A percentile compares a stretch with the other conserved stretches of the same genome.
These are phyloP conservation scores for Dendroctonus valens DNA, from an alignment of 1,140 invertebrate genomes.

Conservation along the genomic window DNA sequence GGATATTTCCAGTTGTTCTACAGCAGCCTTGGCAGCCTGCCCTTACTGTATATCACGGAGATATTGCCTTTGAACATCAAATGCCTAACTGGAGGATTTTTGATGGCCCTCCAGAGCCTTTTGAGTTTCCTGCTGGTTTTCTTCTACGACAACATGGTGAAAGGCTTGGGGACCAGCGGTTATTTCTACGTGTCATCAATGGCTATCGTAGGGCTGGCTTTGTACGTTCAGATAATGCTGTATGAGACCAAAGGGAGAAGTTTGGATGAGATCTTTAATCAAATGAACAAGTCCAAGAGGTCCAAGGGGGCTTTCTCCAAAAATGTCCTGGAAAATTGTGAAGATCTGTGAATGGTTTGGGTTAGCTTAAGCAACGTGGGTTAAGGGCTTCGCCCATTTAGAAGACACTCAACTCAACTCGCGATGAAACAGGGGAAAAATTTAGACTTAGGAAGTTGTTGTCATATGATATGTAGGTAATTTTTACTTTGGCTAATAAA, in stretches of 20 bases:
- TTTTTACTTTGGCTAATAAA: no score
- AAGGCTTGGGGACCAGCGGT: constrained; percentile 61
- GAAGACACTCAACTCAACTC: no score
- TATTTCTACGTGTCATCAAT: constrained; percentile 77
- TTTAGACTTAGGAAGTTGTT: no score
- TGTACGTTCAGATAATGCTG: constrained; percentile 60
- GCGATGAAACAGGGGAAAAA: no score
- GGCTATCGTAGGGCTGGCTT: constrained; percentile 60
- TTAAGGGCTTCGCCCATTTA: no score
- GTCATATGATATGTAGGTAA: no score
- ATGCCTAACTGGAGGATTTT: constrained; percentile 67
- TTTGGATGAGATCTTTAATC: constrained; percentile 53
- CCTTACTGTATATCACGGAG: constrained; percentile 80
- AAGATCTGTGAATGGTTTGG: no score
- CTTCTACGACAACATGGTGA: constrained; percentile 61
- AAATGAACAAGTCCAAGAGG: constrained; percentile 12
- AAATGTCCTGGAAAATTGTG: no score
- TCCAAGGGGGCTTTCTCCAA: constrained; percentile 8
- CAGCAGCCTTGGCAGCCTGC: constrained; percentile 71
- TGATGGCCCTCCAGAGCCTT: constrained; percentile 51
- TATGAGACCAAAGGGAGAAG: constrained; percentile 80
- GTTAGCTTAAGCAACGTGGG: no score
- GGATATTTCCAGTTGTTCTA: constrained; percentile 33
- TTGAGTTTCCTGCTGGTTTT: constrained; percentile 71
- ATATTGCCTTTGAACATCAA: constrained; percentile 74